Evolutionary conservation across 2,888 invertebrate species (phyloP).

Genomic region (Rhagophthalmus giganteus): DNA sequence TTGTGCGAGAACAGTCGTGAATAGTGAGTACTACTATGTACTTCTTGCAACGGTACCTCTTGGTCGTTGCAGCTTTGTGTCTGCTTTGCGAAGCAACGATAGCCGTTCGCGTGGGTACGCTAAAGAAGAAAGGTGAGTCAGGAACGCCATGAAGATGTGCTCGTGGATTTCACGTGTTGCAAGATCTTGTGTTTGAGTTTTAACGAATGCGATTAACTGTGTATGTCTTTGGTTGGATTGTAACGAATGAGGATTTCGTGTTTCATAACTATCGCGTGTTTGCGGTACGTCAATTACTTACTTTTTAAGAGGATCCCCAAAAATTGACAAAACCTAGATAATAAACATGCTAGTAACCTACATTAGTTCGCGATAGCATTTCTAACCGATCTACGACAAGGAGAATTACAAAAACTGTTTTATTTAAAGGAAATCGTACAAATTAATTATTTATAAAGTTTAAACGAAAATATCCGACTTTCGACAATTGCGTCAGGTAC

Average conservation of each 20-base stretch:
- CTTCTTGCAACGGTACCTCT: slow-evolving; percentile 38
- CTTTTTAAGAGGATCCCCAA: no score
- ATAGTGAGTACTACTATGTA: slow-evolving; percentile 36
- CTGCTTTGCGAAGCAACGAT: slow-evolving; percentile 33
- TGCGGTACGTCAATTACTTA: slow-evolving; percentile 6
- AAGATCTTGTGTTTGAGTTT: slow-evolving; percentile 13
- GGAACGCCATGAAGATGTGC: slow-evolving; percentile 11
- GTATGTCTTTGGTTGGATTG: slow-evolving; percentile 5
- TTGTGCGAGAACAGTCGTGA: slow-evolving; percentile 41
- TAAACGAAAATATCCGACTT: no score
- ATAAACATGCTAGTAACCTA: no score
- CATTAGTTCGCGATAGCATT: no score
- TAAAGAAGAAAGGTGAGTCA: slow-evolving; percentile 44
- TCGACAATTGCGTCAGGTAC: no score
- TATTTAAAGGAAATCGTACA: no score
- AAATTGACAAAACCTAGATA: no score
- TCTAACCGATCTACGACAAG: no score
- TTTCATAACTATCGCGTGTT: not conserved
- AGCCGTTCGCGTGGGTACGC: slow-evolving; percentile 38
- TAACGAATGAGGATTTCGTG: not conserved
- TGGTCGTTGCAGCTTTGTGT: slow-evolving; percentile 33
- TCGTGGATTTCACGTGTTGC: slow-evolving; percentile 1
- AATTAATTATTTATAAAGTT: no score
- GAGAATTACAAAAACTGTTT: no score
- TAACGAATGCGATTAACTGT: slow-evolving; percentile 5